These are phyloP conservation scores for Heliconius ethilla DNA, from an alignment of 2,888 invertebrate genomes.

Conservation along the genomic window DNA sequence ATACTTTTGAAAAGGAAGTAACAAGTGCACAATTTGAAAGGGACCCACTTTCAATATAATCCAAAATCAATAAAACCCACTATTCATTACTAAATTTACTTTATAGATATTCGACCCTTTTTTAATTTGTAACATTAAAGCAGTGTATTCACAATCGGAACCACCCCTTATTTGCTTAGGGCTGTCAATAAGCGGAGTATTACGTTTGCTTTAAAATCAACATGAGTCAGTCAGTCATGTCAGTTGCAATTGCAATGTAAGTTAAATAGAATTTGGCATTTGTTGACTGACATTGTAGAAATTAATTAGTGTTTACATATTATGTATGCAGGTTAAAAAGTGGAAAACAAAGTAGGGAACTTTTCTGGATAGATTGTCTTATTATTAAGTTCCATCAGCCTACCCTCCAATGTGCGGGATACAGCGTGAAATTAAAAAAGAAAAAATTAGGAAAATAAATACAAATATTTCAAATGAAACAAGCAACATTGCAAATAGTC, in stretches of 20 bases:
- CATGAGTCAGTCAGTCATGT: constrained; percentile 34
- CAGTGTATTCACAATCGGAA: constrained; percentile 42
- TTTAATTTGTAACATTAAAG: constrained; percentile 45
- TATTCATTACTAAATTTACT: constrained; percentile 26
- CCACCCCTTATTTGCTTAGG: constrained; percentile 51
- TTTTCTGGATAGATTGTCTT: too few relatives aligned
- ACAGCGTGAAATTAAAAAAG: too few relatives aligned
- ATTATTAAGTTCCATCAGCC: too few relatives aligned
- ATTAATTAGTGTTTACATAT: not conserved
- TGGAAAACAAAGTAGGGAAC: too few relatives aligned
- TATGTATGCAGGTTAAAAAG: too few relatives aligned
- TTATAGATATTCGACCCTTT: constrained; percentile 34
- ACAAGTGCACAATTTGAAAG: not conserved
- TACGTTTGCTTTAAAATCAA: constrained; percentile 51
- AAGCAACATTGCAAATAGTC: not conserved
- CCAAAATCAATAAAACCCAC: constrained; percentile 32
- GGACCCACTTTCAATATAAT: constrained; percentile 7
- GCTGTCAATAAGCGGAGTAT: constrained; percentile 50
- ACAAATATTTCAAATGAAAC: not conserved
- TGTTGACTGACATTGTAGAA: not conserved
- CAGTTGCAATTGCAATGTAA: constrained; percentile 20
- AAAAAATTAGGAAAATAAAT: not conserved
- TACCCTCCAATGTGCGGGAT: too few relatives aligned
- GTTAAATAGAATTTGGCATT: not conserved
- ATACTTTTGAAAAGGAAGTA: not conserved